A percentile compares a stretch with the other conserved stretches of the same genome.
phyloP scores from a whole-genome alignment of 2,888 invertebrate genomes.

The Agonum fuliginosum region DNA sequence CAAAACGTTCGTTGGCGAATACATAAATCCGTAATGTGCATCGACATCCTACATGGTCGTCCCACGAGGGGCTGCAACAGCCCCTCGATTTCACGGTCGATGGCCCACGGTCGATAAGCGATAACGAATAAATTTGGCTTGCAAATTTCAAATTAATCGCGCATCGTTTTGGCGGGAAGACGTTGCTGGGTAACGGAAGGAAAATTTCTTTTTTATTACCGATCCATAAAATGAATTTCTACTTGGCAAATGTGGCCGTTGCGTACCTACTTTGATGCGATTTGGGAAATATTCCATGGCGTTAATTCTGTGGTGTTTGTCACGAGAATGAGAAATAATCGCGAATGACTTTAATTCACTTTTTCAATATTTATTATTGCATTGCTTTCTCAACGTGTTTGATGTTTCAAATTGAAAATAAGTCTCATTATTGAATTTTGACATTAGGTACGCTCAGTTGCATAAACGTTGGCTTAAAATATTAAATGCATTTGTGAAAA shows the following conservation, averaged over 20 bases:
- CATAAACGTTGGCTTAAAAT: no score
- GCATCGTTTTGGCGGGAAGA: constrained; percentile 23
- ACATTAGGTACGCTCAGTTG: no score
- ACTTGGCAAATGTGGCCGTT: constrained; percentile 32
- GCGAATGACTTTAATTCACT: no score
- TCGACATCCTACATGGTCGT: neutral
- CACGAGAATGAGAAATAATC: no score
- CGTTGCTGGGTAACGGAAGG: neutral
- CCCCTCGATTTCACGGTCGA: constrained; percentile 50
- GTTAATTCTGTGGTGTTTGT: constrained; percentile 56
- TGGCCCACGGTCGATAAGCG: constrained; percentile 47
- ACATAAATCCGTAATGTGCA: constrained; percentile 47
- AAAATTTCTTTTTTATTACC: constrained; percentile 49
- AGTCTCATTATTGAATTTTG: no score
- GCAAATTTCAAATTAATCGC: constrained; percentile 57
- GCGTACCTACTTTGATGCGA: constrained; percentile 18
- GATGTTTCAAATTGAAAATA: no score
- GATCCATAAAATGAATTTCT: constrained; percentile 48
- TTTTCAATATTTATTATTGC: no score
- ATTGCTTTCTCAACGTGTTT: no score
- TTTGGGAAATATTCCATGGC: constrained; percentile 35
- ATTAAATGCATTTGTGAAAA: no score
- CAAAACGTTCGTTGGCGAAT: constrained; percentile 43
- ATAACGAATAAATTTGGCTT: constrained; percentile 55
- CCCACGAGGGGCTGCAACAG: neutral